Base-by-base conservation (phyloP, 2,113 vertebrate genomes). In the Typhlomys cinereus region DNA sequence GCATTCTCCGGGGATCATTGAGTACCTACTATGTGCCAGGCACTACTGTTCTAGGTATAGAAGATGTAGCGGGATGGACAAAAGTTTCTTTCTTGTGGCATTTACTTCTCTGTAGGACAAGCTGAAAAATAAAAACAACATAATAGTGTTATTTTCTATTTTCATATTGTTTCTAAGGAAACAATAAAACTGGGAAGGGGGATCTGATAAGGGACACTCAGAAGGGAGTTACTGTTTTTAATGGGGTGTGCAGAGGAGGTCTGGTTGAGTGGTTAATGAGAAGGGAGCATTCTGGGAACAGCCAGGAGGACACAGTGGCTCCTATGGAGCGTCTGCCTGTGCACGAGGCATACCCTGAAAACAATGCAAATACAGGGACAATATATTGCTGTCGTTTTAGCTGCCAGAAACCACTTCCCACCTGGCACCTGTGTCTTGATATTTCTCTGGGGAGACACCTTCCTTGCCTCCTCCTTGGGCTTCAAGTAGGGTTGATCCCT, bases 391-490 rank as follows among this genome's bases (percentile, higher is more conserved):
- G 34, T 64, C 70, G 71, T 88, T 79, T 69, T 21, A 12, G 57
- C 81, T 70, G 81, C 74, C 52, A 5, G 90, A 79, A 95, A 79
- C 82, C 34, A 23, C 62, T 85, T 75, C 67, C 57, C 54, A 61
- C 90, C 93, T 78, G 74, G 88, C 62, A 95, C 94, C 73, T 18
- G 17, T 4, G 29, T 25, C 54, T 57, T 34, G 64, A 34, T 50
- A 57, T 73, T 89, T 78, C 84, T 78, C 89, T 70, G 21, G 69
- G 87, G 73, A 92, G 39, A 31, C 79, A 74, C 78, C n/a, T 41
- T 36, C n/a, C 50, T 41, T 41, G 25, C 34, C 18, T 2, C 61
- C 57, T n/a, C 39, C 41, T 29, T 64, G 18, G 2, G 64, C 50
- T 73, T 62, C 70, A 10, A 67, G 44, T 79, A 76, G 44, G 70